Evolutionary conservation across 2,888 invertebrate species (phyloP).

Genomic region (Girardia tigrina): DNA sequence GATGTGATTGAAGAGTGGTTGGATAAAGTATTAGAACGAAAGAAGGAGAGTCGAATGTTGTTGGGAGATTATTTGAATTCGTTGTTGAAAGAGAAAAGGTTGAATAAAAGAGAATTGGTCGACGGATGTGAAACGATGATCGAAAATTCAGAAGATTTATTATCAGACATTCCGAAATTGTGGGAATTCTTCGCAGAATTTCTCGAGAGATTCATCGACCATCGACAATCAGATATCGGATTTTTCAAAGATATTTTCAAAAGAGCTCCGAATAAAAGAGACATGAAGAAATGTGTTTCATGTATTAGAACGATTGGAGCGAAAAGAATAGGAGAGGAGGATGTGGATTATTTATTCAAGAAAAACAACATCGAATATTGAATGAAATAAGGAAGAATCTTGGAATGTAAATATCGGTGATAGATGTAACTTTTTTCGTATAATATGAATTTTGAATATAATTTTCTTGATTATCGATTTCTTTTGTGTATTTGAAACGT

Average conservation of each 20-base stretch:
- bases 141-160: background rate
- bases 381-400: no score
- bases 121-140: background rate
- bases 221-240: background rate
- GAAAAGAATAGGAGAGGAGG: background rate
- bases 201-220: background rate
- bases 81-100: background rate
- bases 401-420: no score
- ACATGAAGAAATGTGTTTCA: background rate
- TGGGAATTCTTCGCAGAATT: background rate
- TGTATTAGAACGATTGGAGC: background rate
- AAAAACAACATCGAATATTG: no score
- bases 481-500: no score
- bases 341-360: background rate
- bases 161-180: background rate
- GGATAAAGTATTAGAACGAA: background rate
- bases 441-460: no score
- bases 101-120: background rate
- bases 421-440: no score
- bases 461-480: no score
- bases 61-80: background rate
- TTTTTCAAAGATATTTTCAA: background rate
- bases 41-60: background rate
- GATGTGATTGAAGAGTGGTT: background rate
- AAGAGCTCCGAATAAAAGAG: background rate